These are phyloP conservation scores for Aythya baeri DNA, from an alignment of 2,113 vertebrate genomes.

Conservation along the genomic window DNA sequence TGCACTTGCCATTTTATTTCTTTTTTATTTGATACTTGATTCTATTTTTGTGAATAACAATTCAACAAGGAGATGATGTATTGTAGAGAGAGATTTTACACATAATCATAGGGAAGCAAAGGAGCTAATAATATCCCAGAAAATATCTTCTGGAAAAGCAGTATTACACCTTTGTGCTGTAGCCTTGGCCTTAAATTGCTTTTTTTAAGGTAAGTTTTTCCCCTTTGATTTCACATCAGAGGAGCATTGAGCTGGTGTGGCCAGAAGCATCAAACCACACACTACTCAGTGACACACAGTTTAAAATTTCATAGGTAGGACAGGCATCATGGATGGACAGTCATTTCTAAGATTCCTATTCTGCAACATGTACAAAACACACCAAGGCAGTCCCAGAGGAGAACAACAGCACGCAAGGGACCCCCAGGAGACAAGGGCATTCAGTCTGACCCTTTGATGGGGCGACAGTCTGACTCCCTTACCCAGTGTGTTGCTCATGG, in stretches of 20 bases:
- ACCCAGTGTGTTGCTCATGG: rapidly evolving
- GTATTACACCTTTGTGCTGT: not conserved
- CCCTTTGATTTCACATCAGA: not conserved
- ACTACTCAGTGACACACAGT: not conserved
- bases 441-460: not conserved
- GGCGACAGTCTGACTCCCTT: not conserved
- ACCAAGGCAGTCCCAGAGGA: not conserved
- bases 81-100: not conserved
- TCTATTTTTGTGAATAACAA: not conserved
- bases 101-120: not conserved
- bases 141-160: not conserved
- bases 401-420: not conserved
- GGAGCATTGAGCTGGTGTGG: not conserved
- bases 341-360: not conserved
- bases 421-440: rapidly evolving
- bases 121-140: not conserved
- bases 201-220: not conserved
- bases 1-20: not conserved
- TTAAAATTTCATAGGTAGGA: not conserved
- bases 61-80: not conserved
- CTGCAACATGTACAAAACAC: rapidly evolving
- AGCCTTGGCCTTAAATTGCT: not conserved
- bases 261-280: not conserved
- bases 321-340: rapidly evolving
- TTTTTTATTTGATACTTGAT: not conserved